Conservation (phyloP, 2,888 invertebrate genomes). For the Cephonodes hylas region DNA sequence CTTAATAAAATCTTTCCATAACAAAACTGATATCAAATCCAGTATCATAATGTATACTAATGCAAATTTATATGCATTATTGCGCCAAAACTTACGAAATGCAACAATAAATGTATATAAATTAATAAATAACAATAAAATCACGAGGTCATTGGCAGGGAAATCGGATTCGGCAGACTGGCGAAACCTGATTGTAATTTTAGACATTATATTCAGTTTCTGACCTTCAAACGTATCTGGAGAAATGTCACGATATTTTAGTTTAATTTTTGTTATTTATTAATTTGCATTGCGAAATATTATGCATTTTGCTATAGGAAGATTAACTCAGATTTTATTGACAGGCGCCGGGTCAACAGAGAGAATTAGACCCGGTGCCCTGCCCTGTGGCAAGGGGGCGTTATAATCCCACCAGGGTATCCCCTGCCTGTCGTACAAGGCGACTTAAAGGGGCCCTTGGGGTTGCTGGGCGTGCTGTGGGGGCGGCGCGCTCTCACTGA, state of each 20-base stretch:
- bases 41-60: not conserved
- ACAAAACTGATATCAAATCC: too few relatives aligned
- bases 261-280: not conserved
- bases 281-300: not conserved
- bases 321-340: too few relatives aligned
- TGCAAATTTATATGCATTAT: not conserved
- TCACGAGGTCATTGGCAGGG: conserved; percentile 1
- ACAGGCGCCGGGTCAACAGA: too few relatives aligned
- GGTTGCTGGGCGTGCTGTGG: too few relatives aligned
- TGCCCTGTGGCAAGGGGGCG: too few relatives aligned
- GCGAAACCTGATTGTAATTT: not conserved
- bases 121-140: not conserved
- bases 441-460: too few relatives aligned
- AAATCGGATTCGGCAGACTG: not conserved
- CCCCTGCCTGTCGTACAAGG: too few relatives aligned
- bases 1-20: too few relatives aligned
- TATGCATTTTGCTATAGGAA: too few relatives aligned
- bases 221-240: not conserved
- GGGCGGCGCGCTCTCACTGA: too few relatives aligned
- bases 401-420: too few relatives aligned
- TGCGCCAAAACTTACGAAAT: not conserved
- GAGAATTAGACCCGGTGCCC: too few relatives aligned
- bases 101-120: not conserved
- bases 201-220: not conserved
- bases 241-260: not conserved